Conservation (phyloP, 2,888 invertebrate genomes). For the Myathropa florea region DNA sequence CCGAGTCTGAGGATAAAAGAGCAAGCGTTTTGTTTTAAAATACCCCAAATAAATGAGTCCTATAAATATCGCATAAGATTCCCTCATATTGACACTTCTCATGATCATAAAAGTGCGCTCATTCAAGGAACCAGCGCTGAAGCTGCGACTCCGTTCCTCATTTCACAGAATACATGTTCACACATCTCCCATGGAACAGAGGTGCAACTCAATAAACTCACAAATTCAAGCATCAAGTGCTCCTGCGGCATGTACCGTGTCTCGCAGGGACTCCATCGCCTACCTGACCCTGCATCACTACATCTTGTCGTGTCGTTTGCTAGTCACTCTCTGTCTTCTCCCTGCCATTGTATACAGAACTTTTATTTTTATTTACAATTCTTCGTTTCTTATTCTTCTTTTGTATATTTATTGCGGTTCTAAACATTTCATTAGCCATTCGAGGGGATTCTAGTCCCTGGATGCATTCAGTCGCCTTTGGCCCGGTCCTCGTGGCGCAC, state of each 20-base stretch:
- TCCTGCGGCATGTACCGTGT: background rate
- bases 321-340: background rate
- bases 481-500: background rate
- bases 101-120: background rate
- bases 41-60: background rate
- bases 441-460: no score
- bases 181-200: background rate
- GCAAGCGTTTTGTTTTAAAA: background rate
- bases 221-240: background rate
- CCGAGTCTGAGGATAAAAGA: background rate
- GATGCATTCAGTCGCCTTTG: background rate
- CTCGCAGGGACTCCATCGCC: background rate
- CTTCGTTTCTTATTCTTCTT: background rate
- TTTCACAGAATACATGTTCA: background rate
- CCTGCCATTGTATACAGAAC: background rate
- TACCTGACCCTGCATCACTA: background rate
- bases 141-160: background rate
- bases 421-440: slow-evolving; percentile 49
- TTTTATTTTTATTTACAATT: slow-evolving; percentile 15
- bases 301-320: background rate
- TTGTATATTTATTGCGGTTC: slow-evolving; percentile 48
- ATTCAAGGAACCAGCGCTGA: background rate
- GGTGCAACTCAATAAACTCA: slow-evolving; percentile 11
- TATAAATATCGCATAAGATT: background rate
- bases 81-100: background rate